Conservation (phyloP, 2,888 invertebrate genomes). For the Clostera curtula region DNA sequence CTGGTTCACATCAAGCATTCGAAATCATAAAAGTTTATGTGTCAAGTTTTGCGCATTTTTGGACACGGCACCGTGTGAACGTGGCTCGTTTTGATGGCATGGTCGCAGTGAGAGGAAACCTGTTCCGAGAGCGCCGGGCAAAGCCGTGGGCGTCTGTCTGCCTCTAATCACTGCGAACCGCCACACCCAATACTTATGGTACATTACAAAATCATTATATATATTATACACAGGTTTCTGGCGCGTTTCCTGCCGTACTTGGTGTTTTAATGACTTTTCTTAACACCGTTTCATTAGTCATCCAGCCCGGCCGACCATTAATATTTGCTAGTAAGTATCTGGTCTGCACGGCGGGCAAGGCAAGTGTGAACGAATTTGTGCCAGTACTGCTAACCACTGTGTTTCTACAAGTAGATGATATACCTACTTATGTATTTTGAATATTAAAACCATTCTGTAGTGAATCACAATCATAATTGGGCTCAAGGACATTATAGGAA, state of each 20-base stretch:
- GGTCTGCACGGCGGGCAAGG: too few species aligned
- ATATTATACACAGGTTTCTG: not conserved
- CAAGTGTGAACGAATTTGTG: too few species aligned
- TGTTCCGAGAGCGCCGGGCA: constrained; percentile 41
- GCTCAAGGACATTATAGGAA: not conserved
- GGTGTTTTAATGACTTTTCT: too few species aligned
- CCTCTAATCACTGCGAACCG: constrained; percentile 26
- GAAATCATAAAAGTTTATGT: constrained; percentile 1
- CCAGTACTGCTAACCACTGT: too few species aligned
- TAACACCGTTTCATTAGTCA: too few species aligned
- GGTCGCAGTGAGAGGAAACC: constrained; percentile 62
- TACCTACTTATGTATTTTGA: too few species aligned
- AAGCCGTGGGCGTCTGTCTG: constrained; percentile 55
- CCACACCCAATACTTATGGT: constrained; percentile 29
- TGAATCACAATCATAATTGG: too few species aligned
- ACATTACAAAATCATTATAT: not conserved
- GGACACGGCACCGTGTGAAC: constrained; percentile 19
- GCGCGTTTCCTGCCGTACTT: too few species aligned
- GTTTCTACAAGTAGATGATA: too few species aligned
- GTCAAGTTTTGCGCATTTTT: constrained; percentile 12
- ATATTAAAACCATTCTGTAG: too few species aligned
- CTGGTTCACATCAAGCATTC: not conserved
- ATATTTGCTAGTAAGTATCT: too few species aligned
- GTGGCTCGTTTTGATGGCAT: constrained; percentile 29
- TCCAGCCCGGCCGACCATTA: too few species aligned